phyloP scores from a whole-genome alignment of 30 jellyfish, hydroid and myxozoan species.

The Hydractinia echinata region DNA sequence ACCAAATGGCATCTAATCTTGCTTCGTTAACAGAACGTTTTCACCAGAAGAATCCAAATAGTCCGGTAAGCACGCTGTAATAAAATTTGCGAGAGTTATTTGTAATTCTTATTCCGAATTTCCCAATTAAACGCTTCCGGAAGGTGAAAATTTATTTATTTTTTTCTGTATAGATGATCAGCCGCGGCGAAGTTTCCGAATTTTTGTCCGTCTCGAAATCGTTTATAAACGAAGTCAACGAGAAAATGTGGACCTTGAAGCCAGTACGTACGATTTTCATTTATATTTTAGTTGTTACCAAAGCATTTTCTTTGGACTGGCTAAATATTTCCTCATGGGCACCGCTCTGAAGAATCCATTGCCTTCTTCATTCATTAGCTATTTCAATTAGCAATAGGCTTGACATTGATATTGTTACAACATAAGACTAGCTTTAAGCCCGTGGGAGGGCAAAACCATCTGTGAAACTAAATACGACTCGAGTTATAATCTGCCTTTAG shows the following conservation, averaged over 20 bases:
- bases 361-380: too few species aligned
- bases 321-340: too few species aligned
- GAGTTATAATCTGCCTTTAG: too few species aligned
- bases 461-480: too few species aligned
- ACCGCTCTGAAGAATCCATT: too few species aligned
- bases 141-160: background rate
- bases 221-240: conserved; percentile 91
- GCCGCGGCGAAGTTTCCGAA: conserved; percentile 71
- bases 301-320: too few species aligned
- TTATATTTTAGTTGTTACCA: too few species aligned
- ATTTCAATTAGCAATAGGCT: too few species aligned
- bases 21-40: conserved; percentile 43
- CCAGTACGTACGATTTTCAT: conserved; percentile 60
- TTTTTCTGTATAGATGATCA: conserved; percentile 40
- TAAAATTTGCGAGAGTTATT: background rate
- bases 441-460: too few species aligned
- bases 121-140: background rate
- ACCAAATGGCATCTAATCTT: conserved; percentile 74
- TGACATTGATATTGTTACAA: too few species aligned
- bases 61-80: background rate
- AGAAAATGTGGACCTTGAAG: conserved; percentile 85
- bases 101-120: too few species aligned
- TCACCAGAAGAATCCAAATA: conserved; percentile 10
- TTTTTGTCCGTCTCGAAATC: conserved; percentile 75
- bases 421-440: too few species aligned